Base-by-base conservation (phyloP, 2,113 vertebrate species). In the Australoheros scitulus region DNA sequence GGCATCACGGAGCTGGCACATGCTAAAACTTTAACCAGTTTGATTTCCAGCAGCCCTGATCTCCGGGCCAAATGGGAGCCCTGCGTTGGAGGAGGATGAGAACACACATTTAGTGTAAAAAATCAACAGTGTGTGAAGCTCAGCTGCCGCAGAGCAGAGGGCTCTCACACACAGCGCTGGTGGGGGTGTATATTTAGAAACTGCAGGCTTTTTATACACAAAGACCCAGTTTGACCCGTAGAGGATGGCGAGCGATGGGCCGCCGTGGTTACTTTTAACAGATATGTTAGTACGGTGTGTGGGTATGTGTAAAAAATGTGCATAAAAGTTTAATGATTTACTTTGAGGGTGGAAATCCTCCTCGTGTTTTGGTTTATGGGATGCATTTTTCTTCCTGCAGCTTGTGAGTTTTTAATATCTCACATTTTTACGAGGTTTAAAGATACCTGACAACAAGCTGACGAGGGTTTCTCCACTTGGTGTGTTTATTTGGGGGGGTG, bases 221-320 rank as follows among this genome's bases (percentile, higher is more conserved):
- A 38, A 58, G 43, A 47, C 68, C 78, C 29, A 4, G 59, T 82
- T 79, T 88, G 76, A 87, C 79, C 84, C 68, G 20, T 18, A 14
- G 47, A 72, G 52, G 68, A 55, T 41, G 72, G 56, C 24, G 32
- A 77, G 38, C 55, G 79, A 61, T 77, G 52, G 11, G 72, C 36
- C 43, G 79, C 43, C 4, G 32, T 70, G 64, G 47, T 55, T 2
- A 6, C 47, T 52, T 32, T 72, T 26, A 52, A 29, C 26, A 14
- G 26, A 55, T 34, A n/a, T 72, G 4, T 70, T 29, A 29, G 65
- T 22, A 50, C 65, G 32, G 17, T 52, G 11, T 14, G 68, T 55
- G 47, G 22, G 6, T 36, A n/a, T 55, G 63, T 63, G 79, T 20
- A 52, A 72, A 55, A 72, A 34, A 72, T n/a, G 11, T 36, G 36